Percentiles rank a stretch among this genome's conserved stretches.
Evolutionary conservation across 2,888 invertebrate species (phyloP).

Genomic region (Tiliacea citrago): DNA sequence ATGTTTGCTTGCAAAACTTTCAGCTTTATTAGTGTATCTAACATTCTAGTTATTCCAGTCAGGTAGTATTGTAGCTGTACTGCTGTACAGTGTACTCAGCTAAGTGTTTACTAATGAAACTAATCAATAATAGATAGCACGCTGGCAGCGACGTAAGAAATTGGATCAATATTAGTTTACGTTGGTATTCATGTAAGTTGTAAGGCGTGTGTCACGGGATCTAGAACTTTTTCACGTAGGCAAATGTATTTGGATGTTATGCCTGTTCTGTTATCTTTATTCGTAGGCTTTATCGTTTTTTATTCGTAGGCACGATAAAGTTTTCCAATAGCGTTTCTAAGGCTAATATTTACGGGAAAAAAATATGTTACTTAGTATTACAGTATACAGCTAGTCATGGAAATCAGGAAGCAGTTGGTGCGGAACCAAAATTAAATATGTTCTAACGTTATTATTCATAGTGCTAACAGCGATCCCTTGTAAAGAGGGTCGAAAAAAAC

Average conservation of each 20-base stretch:
- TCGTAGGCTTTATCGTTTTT: no score
- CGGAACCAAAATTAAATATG: neutral
- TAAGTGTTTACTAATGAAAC: slow-evolving; percentile 57
- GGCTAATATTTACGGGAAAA: neutral
- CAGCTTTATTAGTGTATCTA: slow-evolving; percentile 10
- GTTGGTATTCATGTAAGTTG: slow-evolving; percentile 51
- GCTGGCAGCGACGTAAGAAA: slow-evolving; percentile 69
- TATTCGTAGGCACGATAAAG: neutral
- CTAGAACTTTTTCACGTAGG: slow-evolving; percentile 27
- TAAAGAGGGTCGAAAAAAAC: slow-evolving; percentile 9
- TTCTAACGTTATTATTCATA: slow-evolving; percentile 11
- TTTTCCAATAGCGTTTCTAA: neutral
- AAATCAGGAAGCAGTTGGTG: neutral
- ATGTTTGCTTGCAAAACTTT: slow-evolving; percentile 8
- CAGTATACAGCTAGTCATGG: no score
- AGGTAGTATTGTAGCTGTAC: slow-evolving; percentile 13
- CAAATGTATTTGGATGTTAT: slow-evolving; percentile 7
- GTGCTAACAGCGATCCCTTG: slow-evolving; percentile 14
- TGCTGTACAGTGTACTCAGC: slow-evolving; percentile 24
- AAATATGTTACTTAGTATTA: no score
- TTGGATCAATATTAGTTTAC: slow-evolving; percentile 78
- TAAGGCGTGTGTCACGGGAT: slow-evolving; percentile 38
- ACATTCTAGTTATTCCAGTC: slow-evolving; percentile 18
- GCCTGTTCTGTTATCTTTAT: neutral
- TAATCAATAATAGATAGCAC: slow-evolving; percentile 64